Base-by-base conservation (phyloP, 2,888 invertebrate species). In the Tenthredo amoena region DNA sequence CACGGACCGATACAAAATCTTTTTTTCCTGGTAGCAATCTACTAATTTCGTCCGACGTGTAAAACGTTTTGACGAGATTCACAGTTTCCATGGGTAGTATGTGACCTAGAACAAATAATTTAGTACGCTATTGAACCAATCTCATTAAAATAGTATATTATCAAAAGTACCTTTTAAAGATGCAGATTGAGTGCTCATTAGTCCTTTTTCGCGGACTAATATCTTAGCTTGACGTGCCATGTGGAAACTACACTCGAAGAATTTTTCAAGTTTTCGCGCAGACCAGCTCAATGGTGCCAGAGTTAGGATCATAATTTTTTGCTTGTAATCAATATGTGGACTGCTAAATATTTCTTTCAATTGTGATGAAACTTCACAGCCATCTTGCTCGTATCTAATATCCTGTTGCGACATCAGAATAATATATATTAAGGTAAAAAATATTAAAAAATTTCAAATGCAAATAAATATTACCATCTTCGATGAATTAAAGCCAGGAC, bases 21-120 rank as follows among this genome's bases (percentile, higher is more conserved):
- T 86, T 86, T 74, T 77, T 85, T 3, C 85, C 84, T 18, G 86
- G 79, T 62, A 86, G 34, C 21, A 79, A n/a, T 26, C 84, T 31
- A 55, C 84, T 85, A 50, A 65, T 37, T 26, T 68, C 81, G 6
- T 85, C 79, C 40, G 50, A 50, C 37, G 83, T 72, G 26, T 72
- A 82, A 68, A 50, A 50, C 15, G 50, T 18, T 50, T 50, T 15
- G 18, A 50, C 50, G 50, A 50, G 50, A 50, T 50, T 5, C 3
- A 50, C 5, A 18, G 50, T 50, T 3, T 5, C 50, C 4, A 50
- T 18, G 15, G 50, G 50, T 50, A 50, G 1, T 18, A 3, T 50
- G 15, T 50, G 50, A 50, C 50, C 50, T 50, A 18, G 0, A 50
- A 50, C 50, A 3, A 50, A 18, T 50, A 3, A 50, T 12, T 47